A percentile compares a stretch with the other conserved stretches of the same genome.
These are phyloP conservation scores for Drosophila stalkeri DNA, from an alignment of 2,888 invertebrate species.

Conservation along the genomic window DNA sequence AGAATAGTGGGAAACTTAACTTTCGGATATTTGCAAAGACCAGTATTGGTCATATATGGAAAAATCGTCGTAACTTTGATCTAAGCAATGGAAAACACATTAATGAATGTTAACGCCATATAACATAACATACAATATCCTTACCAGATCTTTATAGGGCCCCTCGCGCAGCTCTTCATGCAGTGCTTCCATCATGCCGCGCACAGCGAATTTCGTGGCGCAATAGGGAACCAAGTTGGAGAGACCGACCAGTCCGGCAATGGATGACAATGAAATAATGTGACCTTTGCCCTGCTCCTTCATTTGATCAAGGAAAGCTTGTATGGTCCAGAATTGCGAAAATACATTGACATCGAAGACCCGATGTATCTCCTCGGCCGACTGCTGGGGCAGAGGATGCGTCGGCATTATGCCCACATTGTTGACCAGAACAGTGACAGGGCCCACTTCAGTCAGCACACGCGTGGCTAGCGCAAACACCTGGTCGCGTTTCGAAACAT, in stretches of 20 bases:
- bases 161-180: constrained; percentile 90
- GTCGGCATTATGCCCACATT: constrained; percentile 96
- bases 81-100: constrained; percentile 71
- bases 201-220: constrained; percentile 92
- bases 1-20: constrained; percentile 90
- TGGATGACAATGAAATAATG: constrained; percentile 91
- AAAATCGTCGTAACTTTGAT: constrained; percentile 93
- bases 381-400: constrained; percentile 89
- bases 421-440: constrained; percentile 92
- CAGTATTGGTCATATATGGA: constrained; percentile 95
- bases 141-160: constrained; percentile 80
- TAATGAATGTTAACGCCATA: too few species aligned
- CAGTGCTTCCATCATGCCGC: constrained; percentile 94
- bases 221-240: constrained; percentile 93
- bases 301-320: constrained; percentile 92
- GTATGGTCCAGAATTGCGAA: constrained; percentile 91
- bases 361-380: constrained; percentile 89
- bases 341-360: constrained; percentile 91
- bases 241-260: constrained; percentile 90
- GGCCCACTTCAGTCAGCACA: constrained; percentile 90
- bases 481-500: constrained; percentile 90
- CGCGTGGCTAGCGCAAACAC: constrained; percentile 88
- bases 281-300: constrained; percentile 91
- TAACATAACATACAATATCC: not conserved
- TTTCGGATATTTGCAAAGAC: constrained; percentile 91